Evolutionary conservation across 2,797 vertebrate genomes (phyloP), one percentile per base, ranked within the genome.

Genomic region (Hapalemur alaotrensis): DNA sequence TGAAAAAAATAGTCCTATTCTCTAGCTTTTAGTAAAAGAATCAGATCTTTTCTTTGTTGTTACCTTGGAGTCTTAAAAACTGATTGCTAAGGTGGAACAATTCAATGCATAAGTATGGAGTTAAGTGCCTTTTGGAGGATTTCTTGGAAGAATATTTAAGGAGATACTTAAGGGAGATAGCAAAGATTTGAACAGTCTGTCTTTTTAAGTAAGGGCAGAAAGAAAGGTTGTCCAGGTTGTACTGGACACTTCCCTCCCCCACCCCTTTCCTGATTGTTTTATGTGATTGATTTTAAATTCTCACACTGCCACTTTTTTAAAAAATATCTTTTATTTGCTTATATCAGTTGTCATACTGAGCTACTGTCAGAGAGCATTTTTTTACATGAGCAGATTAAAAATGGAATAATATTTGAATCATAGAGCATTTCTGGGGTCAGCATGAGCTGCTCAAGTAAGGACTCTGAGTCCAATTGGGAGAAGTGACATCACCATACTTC

Each of bases 41-140:
- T 78, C 79, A 86, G 35, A 69, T 76, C 57, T 96, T 95, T 96
- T 97, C 80, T 93, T 79, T 97, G 91, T 81, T 35, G 18, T 97
- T 93, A 96, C 88, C 92, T 98, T 98, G 86, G 84, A 97, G 91
- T 83, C 96, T 97, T 92, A 88, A 95, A 96, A 97, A 70, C 57
- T 81, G 89, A 89, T 63, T 82, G 57, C 92, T 97, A 7, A 46
- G 95, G 59, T 91, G 67, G 90, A 96, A 93, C 78, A 75, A 93
- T 89, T 87, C 32, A 87, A 18, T 81, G 85, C 28, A 7, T 88
- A 88, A 73, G 93, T 92, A 10, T 95, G 81, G 93, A 96, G 96
- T 79, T 95, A 97, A 97, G 97, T 97, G 97, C 97, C 97, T 96
- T 98, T 98, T 83, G 96, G 87, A 96, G 94, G 94, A 76, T 94